Base-by-base conservation (phyloP, 2,888 invertebrate genomes). In the Bombylius major region DNA sequence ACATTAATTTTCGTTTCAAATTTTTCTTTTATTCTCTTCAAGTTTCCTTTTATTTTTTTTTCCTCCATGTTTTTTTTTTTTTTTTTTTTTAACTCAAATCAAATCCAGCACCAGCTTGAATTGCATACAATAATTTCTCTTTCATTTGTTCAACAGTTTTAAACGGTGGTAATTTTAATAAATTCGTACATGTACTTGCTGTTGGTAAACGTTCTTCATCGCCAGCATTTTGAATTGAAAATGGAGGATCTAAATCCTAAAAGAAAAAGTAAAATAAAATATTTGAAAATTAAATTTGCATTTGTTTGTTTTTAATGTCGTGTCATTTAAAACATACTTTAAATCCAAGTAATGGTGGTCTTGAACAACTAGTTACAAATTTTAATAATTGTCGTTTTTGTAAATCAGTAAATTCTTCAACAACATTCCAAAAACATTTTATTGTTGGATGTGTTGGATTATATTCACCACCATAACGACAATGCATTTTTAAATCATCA, bases 311-410 rank as follows among this genome's bases (percentile, higher is more conserved):
- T 14, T 13, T 4, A 14, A 23, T 34, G 5, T 34, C 23, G 34
- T 9, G 1, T 11, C 52, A 58, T 13, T 1, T 51, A 12, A 14
- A 45, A 46, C 65, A 66, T 70, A 93, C 95, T 82, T 93, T 95
- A 69, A 99, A 99, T 4, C 99, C 99, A 47, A 99, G 77, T 34
- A 99, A 78, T 0, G 99, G 99, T 5, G 98, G 95, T 58, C 97
- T 77, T 0, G 98, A 98, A 70, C 98, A 98, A 70, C 96, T 95
- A 4, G 99, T 99, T 47, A 98, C 97, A 76, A 99, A 99, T 76
- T 96, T 96, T 9, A 99, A 78, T 54, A 99, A 77, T 68, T 90
- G 88, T 58, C 94, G 79, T 60, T 87, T 84, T 72, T 95, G 90
- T 54, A 81, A 78, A 71, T 93, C 92, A 53, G 82, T 84, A 70